Conservation (phyloP, 2,797 vertebrate species). For the Capromys pilorides region DNA sequence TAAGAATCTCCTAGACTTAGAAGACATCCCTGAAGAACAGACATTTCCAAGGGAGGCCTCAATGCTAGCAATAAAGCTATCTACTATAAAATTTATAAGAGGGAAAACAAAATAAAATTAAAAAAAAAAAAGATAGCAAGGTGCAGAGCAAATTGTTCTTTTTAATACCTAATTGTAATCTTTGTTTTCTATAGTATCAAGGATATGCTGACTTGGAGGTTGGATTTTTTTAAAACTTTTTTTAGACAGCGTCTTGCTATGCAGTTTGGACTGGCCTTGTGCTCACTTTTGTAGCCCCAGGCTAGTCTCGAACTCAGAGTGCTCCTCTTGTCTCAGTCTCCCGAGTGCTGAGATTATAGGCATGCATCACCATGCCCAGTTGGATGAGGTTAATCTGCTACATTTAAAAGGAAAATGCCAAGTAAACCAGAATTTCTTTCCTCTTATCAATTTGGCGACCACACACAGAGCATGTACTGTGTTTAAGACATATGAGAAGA, state of each 20-base stretch:
- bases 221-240: no score
- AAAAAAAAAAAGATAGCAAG: background rate
- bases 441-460: constrained; percentile 16
- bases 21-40: background rate
- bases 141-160: background rate
- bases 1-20: background rate
- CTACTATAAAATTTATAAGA: background rate
- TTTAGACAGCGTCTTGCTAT: no score
- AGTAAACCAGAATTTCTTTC: constrained; percentile 10
- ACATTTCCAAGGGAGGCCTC: background rate
- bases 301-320: no score
- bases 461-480: background rate
- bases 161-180: background rate
- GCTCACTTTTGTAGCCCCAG: no score
- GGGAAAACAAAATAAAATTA: background rate
- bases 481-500: background rate
- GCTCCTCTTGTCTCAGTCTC: no score
- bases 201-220: background rate
- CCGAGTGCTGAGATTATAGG: no score
- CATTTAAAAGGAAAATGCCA: background rate
- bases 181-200: background rate
- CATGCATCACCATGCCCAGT: no score
- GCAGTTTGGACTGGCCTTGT: no score
- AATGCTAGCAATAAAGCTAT: background rate
- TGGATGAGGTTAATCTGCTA: background rate